phyloP scores from a whole-genome alignment of 1,140 invertebrate species.

The Drosophila rhopaloa region DNA sequence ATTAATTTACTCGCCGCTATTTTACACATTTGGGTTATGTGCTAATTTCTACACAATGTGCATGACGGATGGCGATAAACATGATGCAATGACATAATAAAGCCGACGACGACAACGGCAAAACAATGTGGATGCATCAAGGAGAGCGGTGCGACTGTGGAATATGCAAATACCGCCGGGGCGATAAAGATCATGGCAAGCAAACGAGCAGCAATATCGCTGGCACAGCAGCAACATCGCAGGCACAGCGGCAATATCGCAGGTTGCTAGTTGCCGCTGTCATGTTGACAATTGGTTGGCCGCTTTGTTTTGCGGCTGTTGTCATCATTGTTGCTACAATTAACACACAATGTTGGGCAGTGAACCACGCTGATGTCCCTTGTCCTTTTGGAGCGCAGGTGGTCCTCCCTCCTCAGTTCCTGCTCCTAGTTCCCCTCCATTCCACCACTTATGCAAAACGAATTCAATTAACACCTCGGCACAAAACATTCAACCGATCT shows the following conservation, averaged over 20 bases:
- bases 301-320: slow-evolving; percentile 68
- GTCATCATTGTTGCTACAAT: slow-evolving; percentile 65
- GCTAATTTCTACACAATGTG: slow-evolving; percentile 82
- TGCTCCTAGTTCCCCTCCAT: slow-evolving; percentile 15
- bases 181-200: slow-evolving; percentile 74
- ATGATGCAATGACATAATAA: slow-evolving; percentile 83
- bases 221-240: slow-evolving; percentile 49
- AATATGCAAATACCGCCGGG: slow-evolving; percentile 75
- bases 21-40: slow-evolving; percentile 80
- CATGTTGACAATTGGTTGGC: slow-evolving; percentile 79
- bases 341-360: slow-evolving; percentile 68
- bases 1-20: slow-evolving; percentile 78
- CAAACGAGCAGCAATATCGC: slow-evolving; percentile 42
- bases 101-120: slow-evolving; percentile 60
- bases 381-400: slow-evolving; percentile 56
- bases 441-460: slow-evolving; percentile 81
- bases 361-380: slow-evolving; percentile 7
- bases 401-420: slow-evolving; percentile 45
- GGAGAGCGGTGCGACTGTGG: slow-evolving; percentile 39
- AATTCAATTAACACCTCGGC: slow-evolving; percentile 84
- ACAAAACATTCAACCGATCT: slow-evolving; percentile 54
- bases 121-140: slow-evolving; percentile 45
- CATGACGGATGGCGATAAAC: slow-evolving; percentile 81
- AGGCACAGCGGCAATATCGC: slow-evolving; percentile 13
- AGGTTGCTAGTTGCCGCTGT: slow-evolving; percentile 58